phyloP scores from a whole-genome alignment of 2,113 vertebrate genomes.

The Emydocephalus ijimae region DNA sequence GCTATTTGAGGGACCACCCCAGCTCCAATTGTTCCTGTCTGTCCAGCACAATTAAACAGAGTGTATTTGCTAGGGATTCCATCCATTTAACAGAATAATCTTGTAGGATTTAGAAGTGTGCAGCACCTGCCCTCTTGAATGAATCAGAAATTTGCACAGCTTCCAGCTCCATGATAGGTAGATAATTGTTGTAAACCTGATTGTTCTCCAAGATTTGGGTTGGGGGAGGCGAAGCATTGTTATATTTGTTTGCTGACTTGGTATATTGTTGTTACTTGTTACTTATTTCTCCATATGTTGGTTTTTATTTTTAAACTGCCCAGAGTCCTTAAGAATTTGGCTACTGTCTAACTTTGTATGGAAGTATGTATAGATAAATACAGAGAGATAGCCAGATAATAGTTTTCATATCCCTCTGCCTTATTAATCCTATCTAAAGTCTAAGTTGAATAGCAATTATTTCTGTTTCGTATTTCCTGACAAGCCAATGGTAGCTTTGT shows the following conservation, averaged over 20 bases:
- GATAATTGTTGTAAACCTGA: neutral
- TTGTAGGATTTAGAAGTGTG: neutral
- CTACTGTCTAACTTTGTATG: neutral
- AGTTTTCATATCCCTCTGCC: neutral
- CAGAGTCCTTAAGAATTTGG: neutral
- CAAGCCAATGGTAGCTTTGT: neutral
- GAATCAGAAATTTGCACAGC: neutral
- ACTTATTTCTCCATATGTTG: neutral
- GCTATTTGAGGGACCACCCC: neutral
- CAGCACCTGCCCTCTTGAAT: neutral
- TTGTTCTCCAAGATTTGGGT: neutral
- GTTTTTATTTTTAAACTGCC: neutral
- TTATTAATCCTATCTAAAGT: neutral
- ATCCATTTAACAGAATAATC: neutral
- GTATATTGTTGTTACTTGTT: neutral
- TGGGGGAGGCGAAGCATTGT: neutral
- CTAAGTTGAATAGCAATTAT: neutral
- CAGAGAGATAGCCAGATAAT: neutral
- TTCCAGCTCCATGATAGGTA: neutral
- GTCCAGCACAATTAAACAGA: neutral
- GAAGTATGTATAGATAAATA: neutral
- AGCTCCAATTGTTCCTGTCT: neutral
- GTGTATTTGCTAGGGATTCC: neutral
- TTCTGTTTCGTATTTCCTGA: neutral
- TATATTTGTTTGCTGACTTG: neutral